phyloP scores from a whole-genome alignment of 2,113 vertebrate genomes.

The Myotis brandtii region DNA sequence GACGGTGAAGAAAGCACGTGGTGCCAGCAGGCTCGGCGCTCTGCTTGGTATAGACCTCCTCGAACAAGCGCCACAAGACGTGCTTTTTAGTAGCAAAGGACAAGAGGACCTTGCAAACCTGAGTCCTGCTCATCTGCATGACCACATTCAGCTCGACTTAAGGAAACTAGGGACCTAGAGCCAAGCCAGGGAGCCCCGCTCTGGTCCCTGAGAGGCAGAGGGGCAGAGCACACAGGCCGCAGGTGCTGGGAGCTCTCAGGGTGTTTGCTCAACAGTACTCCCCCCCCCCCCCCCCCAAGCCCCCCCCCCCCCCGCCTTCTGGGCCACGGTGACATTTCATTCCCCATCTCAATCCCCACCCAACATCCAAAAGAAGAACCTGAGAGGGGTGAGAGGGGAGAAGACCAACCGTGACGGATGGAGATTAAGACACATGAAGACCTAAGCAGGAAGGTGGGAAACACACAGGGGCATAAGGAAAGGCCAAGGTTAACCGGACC shows the following conservation, averaged over 20 bases:
- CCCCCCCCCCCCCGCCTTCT: background rate
- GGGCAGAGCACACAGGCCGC: background rate
- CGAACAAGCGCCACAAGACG: background rate
- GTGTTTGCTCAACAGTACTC: background rate
- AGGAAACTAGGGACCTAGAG: background rate
- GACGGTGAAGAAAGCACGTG: background rate
- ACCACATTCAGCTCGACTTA: background rate
- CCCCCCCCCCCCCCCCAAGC: background rate
- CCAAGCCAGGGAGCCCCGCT: background rate
- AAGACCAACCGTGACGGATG: background rate
- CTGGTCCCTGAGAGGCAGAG: background rate
- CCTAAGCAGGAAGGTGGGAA: background rate
- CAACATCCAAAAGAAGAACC: background rate
- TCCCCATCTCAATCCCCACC: background rate
- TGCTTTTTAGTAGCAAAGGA: background rate
- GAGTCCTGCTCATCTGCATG: background rate
- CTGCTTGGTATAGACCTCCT: background rate
- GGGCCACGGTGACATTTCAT: background rate
- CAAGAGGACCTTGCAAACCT: background rate
- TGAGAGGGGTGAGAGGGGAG: background rate
- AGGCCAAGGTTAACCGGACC: background rate
- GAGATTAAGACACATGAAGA: constrained; percentile 48
- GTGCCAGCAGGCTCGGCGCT: background rate
- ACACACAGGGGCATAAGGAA: background rate
- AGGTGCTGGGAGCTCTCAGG: background rate